Evolutionary conservation across 2,888 invertebrate genomes (phyloP), one percentile per base, ranked within the genome.

Genomic region (Drosophila flavopinicola): DNA sequence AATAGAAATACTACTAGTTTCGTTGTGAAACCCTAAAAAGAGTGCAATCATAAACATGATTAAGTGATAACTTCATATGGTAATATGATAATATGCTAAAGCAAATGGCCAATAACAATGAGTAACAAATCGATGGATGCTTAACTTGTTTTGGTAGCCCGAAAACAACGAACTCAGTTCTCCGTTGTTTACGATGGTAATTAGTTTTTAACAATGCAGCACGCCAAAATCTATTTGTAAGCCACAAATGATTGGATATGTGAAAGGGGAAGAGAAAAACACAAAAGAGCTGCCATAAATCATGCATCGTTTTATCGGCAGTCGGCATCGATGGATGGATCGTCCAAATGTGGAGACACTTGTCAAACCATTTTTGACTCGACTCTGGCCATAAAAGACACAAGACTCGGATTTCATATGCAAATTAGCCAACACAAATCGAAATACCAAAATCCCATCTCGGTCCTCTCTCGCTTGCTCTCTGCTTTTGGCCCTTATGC

Each of bases 381-480:
- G 48, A 23, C 13, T n/a, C n/a, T n/a, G 20, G 17, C 58, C 73
- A 66, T 66, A 66, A 71, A 59, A 59, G 56, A 53, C 35, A 53
- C 35, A 35, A 51, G 58, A 47, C 15, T 54, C 15, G 44, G 57
- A 64, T 76, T 66, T 70, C 33, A 70, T 74, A 84, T 83, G 77
- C 71, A 82, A 82, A 82, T 80, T 58, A 83, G 74, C 48, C 42
- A n/a, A n/a, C n/a, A 66, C 67, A 80, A 79, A 71, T 72, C 73
- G 76, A 56, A 33, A 80, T 67, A 49, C 30, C 37, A 10, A 63
- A 29, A 10, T 30, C 35, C 24, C 41, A 23, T 37, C 7, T 13
- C 10, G 11, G 11, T 23, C 17, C 3, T 1, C 27, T 15, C 23
- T 48, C 30, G 15, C 35, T 17, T 17, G 15, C 9, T 38, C 15